Percentiles rank a stretch among this genome's conserved stretches.
Conservation (phyloP, 2,797 vertebrate genomes). For the Protonibea diacanthus region DNA sequence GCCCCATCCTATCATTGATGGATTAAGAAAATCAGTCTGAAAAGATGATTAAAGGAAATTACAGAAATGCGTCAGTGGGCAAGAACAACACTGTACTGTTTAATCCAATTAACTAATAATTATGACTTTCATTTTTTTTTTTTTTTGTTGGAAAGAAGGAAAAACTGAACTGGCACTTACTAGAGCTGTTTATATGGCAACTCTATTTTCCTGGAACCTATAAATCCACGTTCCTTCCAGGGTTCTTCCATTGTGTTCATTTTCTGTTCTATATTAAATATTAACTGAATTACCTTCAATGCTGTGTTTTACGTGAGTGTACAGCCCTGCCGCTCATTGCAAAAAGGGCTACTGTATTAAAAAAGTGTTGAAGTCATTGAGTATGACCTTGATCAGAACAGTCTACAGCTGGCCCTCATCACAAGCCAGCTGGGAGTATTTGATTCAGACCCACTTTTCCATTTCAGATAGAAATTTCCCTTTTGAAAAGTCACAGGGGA, state of each 20-base stretch:
- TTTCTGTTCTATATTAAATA: constrained; percentile 77
- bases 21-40: constrained; percentile 62
- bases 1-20: constrained; percentile 65
- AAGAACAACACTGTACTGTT: constrained; percentile 71
- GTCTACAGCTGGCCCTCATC: constrained; percentile 83
- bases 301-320: constrained; percentile 68
- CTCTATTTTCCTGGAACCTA: constrained; percentile 76
- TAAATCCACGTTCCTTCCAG: constrained; percentile 61
- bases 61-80: constrained; percentile 58
- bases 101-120: constrained; percentile 80
- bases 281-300: constrained; percentile 75
- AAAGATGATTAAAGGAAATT: constrained; percentile 73
- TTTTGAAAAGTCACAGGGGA: constrained; percentile 80
- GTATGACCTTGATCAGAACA: constrained; percentile 77
- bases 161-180: constrained; percentile 53
- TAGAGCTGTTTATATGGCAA: constrained; percentile 63
- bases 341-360: constrained; percentile 82
- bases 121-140: constrained; percentile 64
- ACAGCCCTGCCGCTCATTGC: constrained; percentile 56
- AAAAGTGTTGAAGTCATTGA: constrained; percentile 79
- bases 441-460: constrained; percentile 80
- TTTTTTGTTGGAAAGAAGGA: constrained; percentile 51
- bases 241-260: constrained; percentile 61
- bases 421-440: constrained; percentile 81
- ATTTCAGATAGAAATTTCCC: constrained; percentile 82